phyloP scores from a whole-genome alignment of 2,888 invertebrate species.

The Melanophora roralis region DNA sequence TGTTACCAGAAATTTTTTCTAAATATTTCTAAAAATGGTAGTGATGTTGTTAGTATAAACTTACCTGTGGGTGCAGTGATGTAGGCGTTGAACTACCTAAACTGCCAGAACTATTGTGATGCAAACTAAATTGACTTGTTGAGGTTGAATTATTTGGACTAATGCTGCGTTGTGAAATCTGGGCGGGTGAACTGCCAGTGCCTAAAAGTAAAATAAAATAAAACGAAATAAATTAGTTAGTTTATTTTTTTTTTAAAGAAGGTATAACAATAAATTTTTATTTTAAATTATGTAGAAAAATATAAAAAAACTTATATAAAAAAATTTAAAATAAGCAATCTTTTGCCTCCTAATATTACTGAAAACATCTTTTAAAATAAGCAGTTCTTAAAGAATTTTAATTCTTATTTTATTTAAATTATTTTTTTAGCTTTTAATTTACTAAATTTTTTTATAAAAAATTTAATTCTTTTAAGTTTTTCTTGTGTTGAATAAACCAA shows the following conservation, averaged over 20 bases:
- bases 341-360: background rate
- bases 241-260: no score
- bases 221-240: conserved; percentile 35
- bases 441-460: no score
- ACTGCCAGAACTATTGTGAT: conserved; percentile 77
- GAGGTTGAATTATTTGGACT: conserved; percentile 77
- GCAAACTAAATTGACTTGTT: conserved; percentile 77
- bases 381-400: no score
- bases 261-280: no score
- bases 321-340: background rate
- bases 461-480: background rate
- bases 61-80: conserved; percentile 76
- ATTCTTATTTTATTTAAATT: no score
- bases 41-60: background rate
- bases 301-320: no score
- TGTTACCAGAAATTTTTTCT: background rate
- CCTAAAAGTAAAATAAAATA: conserved; percentile 68
- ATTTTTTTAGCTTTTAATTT: no score
- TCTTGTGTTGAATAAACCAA: background rate
- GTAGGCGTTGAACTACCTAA: conserved; percentile 77
- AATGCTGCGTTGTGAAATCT: conserved; percentile 78
- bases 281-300: no score
- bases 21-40: background rate
- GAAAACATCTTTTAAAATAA: background rate
- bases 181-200: conserved; percentile 78